Base-by-base conservation (phyloP, 1,140 invertebrate species). In the Reticulitermes speratus region DNA sequence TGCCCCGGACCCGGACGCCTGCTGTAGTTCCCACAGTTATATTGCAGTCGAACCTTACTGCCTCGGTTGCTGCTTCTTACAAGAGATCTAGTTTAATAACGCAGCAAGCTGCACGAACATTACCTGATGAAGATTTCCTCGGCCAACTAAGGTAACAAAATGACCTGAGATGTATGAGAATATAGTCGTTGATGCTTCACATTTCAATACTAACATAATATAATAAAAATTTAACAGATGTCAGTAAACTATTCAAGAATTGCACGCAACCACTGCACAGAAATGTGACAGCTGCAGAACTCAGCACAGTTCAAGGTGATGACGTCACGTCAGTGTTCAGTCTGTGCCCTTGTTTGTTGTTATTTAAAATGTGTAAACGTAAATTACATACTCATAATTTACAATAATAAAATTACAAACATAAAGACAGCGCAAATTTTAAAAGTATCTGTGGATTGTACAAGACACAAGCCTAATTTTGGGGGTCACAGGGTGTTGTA, bases 1-100 rank as follows among this genome's bases (percentile, higher is more conserved):
- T 84, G 86, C 86, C 55, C 38, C 32, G 25, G 59, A 12, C 55
- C 38, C 32, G 25, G 59, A 12, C 83, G 45, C 84, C 85, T 87
- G 87, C 32, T 23, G 32, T 11, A 23, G 69, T 87, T 87, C 87
- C 85, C 87, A 87, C 87, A 87, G 75, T 87, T 87, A 86, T 82
- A 69, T 65, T 75, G 32, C 87, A 30, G 8, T 11, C 48, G 30
- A 25, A 23, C 55, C n/a, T 3, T 14, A 25, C 44, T 16, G 6
- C 45, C 82, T n/a, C 82, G 12, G 82, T 6, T 48, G 11, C 82
- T 44, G 7, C 44, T 30, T 83, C 45, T 84, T 52, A n/a, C 83
- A 1, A 1, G n/a, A 1, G n/a, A 48, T 48, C 83, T 52, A 44
- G 83, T 48, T 30, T 84, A 84, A 84, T 84, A 65, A 65, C 25